A percentile compares a stretch with the other conserved stretches of the same genome.
phyloP scores from a whole-genome alignment of 2,797 vertebrate genomes.

The Tiaroga cobitis region DNA sequence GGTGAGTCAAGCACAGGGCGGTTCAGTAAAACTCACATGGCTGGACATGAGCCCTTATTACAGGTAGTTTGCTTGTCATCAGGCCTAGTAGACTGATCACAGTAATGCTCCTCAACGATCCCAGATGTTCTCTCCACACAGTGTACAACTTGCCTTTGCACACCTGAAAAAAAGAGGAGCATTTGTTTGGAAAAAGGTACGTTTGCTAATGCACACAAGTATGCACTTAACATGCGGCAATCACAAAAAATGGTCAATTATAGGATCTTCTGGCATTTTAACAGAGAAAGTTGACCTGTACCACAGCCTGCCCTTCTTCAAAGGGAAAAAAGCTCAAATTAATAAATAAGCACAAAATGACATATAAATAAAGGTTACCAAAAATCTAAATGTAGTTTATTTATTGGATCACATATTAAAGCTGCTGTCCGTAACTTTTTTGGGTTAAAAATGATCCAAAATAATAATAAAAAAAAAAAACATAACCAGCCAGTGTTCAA shows the following conservation, averaged over 20 bases:
- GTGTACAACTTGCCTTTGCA: conserved; percentile 86
- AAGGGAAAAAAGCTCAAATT: background rate
- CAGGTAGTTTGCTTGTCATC: conserved; percentile 85
- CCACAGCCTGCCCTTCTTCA: background rate
- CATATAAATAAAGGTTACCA: too few species aligned
- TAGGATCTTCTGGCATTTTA: background rate
- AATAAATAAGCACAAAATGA: background rate
- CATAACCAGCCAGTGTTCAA: too few species aligned
- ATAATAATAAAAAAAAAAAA: too few species aligned
- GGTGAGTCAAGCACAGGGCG: background rate
- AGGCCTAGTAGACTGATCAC: conserved; percentile 80
- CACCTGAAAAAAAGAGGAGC: conserved; percentile 76
- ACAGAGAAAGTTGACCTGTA: background rate
- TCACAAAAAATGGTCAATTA: background rate
- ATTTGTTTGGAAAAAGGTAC: background rate
- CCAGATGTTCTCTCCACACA: conserved; percentile 86
- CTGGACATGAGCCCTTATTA: conserved; percentile 86
- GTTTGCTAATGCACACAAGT: conserved; percentile 4
- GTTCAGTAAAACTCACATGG: conserved; percentile 78
- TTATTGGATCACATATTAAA: background rate
- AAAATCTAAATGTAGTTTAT: background rate
- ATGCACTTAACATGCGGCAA: background rate
- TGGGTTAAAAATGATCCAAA: too few species aligned
- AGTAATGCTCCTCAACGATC: conserved; percentile 85
- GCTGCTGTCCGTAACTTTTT: too few species aligned